Percentiles rank a stretch among this genome's conserved stretches.
Conservation (phyloP, 2,888 invertebrate species). For the Andrena praecox region DNA sequence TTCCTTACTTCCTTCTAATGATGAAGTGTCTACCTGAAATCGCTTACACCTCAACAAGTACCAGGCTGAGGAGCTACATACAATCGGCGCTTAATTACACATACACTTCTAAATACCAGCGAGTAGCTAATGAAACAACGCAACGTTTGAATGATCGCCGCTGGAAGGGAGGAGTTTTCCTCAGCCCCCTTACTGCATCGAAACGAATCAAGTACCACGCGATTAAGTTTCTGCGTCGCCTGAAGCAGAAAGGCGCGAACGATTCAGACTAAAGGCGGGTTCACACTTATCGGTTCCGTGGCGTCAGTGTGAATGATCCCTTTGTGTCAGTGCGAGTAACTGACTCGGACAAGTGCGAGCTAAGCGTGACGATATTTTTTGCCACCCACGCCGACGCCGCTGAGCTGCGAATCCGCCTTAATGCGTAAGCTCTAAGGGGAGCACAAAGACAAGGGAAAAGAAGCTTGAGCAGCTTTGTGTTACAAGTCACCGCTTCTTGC, state of each 20-base stretch:
- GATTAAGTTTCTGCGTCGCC: neutral
- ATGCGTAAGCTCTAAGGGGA: neutral
- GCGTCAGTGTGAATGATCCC: too few species aligned
- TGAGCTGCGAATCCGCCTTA: too few species aligned
- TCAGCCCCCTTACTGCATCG: slow-evolving; percentile 1
- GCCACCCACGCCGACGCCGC: too few species aligned
- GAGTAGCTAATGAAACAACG: neutral
- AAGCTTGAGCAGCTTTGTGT: slow-evolving; percentile 36
- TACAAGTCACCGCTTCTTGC: slow-evolving; percentile 81
- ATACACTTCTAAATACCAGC: neutral
- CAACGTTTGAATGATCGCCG: neutral
- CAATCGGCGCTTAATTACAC: slow-evolving; percentile 8
- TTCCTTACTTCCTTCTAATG: neutral
- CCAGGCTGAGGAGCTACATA: slow-evolving; percentile 11
- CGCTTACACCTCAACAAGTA: slow-evolving; percentile 4
- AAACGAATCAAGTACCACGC: neutral
- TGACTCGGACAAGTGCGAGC: too few species aligned
- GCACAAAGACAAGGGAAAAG: neutral
- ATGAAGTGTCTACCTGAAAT: slow-evolving; percentile 17
- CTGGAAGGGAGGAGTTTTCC: neutral
- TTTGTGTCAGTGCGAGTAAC: too few species aligned
- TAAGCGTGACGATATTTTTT: too few species aligned
- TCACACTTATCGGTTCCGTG: too few species aligned
- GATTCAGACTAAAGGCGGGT: neutral
- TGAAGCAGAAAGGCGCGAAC: neutral